These are phyloP conservation scores for Etheostoma nigrum DNA, from an alignment of 2,797 vertebrate genomes.

Conservation along the genomic window DNA sequence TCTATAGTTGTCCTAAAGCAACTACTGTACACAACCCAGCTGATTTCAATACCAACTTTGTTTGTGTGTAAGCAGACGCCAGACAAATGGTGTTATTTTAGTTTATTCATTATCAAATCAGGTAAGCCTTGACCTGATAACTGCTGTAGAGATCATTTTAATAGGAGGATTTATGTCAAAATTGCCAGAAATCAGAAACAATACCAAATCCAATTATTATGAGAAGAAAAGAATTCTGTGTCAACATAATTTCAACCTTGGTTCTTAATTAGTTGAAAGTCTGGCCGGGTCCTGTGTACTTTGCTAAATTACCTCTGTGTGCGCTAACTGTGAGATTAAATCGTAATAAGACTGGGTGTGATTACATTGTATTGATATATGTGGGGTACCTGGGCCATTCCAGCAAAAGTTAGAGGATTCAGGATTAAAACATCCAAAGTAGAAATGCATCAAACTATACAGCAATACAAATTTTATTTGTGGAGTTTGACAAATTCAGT, in stretches of 20 bases:
- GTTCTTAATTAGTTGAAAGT: conserved; percentile 38
- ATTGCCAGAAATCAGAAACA: background rate
- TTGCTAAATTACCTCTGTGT: conserved; percentile 46
- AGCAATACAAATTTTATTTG: background rate
- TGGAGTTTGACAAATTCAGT: background rate
- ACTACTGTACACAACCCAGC: background rate
- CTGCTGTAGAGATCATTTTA: background rate
- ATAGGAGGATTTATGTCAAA: background rate
- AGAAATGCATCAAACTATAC: background rate
- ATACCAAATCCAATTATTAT: conserved; percentile 1
- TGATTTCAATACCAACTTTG: background rate
- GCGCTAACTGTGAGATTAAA: conserved; percentile 62
- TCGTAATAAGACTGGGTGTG: conserved; percentile 51
- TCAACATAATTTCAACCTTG: background rate
- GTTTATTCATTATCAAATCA: background rate
- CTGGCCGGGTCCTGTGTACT: conserved; percentile 39
- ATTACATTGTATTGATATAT: conserved; percentile 60
- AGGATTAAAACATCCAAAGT: background rate
- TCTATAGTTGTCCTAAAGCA: background rate
- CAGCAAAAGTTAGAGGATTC: conserved; percentile 13
- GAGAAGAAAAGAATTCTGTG: background rate
- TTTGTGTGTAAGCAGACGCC: background rate
- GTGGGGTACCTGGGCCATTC: conserved; percentile 9
- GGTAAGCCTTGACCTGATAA: background rate
- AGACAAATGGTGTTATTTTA: background rate